Conservation (phyloP, 53 echinoderm and acorn worm genomes). For the Echinometra lucunter region DNA sequence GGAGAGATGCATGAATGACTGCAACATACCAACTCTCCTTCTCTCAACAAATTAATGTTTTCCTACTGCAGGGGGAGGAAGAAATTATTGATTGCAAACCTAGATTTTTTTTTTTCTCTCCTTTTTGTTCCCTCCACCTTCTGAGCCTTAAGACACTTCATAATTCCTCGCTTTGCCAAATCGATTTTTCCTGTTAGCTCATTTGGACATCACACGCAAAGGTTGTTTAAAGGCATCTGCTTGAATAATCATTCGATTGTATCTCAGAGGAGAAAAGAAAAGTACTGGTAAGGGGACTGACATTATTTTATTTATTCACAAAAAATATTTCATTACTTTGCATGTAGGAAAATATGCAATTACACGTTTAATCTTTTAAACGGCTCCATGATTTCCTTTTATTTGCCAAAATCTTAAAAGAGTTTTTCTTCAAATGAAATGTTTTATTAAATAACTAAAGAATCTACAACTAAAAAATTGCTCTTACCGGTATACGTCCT, state of each 20-base stretch:
- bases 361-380: too few species aligned
- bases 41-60: constrained; percentile 59
- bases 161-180: constrained; percentile 49
- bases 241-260: not conserved
- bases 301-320: not conserved
- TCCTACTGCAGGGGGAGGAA: constrained; percentile 50
- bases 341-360: not conserved
- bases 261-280: not conserved
- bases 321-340: not conserved
- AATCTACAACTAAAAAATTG: too few species aligned
- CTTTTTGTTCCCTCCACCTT: not conserved
- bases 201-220: not conserved
- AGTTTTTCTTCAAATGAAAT: too few species aligned
- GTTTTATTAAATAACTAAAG: too few species aligned
- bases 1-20: constrained; percentile 16
- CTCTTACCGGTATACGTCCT: too few species aligned
- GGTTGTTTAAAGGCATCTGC: constrained; percentile 25
- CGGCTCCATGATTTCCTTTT: too few species aligned
- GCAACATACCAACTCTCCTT: not conserved
- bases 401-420: too few species aligned
- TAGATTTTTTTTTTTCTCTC: constrained; percentile 23
- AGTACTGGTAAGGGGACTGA: not conserved
- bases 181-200: constrained; percentile 50
- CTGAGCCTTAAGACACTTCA: constrained; percentile 16
- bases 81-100: constrained; percentile 50